Conservation (phyloP, 2,888 invertebrate species). For the Noctua janthina region DNA sequence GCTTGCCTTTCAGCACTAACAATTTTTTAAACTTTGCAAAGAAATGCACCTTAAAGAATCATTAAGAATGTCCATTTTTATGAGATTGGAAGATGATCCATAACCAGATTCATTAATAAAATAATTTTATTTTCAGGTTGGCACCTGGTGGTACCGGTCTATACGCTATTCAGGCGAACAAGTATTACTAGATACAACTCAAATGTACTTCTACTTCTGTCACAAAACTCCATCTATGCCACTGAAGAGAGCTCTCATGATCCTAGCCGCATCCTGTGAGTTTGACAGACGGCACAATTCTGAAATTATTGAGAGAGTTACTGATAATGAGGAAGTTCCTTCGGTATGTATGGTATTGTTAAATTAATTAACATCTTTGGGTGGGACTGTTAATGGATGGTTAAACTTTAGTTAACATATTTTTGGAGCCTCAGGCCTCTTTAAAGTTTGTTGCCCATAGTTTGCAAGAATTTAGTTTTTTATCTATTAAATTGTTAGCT, state of each 20-base stretch:
- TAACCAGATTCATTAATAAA: constrained; percentile 9
- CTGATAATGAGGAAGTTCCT: constrained; percentile 98
- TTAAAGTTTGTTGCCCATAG: not conserved
- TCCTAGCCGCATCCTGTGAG: constrained; percentile 98
- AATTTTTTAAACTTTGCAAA: not conserved
- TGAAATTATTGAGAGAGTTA: constrained; percentile 97
- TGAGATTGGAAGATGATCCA: not conserved
- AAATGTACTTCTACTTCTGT: constrained; percentile 98
- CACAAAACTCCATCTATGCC: constrained; percentile 99
- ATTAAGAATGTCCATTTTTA: not conserved
- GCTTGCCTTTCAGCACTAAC: not conserved
- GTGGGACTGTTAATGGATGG: not conserved
- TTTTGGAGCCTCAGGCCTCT: not conserved
- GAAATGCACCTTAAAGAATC: not conserved
- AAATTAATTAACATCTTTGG: not conserved
- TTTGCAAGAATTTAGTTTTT: not conserved
- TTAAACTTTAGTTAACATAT: not conserved
- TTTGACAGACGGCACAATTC: constrained; percentile 98
- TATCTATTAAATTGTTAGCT: not conserved
- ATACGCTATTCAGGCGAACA: constrained; percentile 99
- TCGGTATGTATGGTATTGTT: constrained; percentile 90
- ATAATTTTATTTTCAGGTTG: constrained; percentile 90
- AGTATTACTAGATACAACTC: constrained; percentile 98
- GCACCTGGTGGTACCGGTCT: constrained; percentile 99
- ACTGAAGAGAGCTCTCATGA: constrained; percentile 98